Conservation (phyloP, 2,113 vertebrate species). For the Aythya baeri region DNA sequence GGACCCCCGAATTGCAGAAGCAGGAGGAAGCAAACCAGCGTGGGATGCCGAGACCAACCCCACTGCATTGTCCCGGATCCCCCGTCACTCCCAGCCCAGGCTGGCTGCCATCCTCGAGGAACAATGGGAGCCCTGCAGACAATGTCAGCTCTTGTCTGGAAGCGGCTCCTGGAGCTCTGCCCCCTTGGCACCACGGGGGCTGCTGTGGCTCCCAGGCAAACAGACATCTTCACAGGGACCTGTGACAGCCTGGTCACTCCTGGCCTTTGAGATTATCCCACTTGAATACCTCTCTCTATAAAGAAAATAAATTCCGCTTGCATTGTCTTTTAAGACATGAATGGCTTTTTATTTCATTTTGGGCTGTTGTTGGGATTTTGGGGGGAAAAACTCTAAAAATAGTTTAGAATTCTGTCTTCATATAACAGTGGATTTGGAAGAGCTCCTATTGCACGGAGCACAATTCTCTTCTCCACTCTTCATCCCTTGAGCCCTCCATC, state of each 20-base stretch:
- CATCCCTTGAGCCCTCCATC: neutral
- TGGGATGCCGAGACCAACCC: constrained; percentile 12
- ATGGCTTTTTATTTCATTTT: neutral
- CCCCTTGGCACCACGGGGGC: neutral
- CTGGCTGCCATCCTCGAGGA: neutral
- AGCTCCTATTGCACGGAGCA: neutral
- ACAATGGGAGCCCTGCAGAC: constrained; percentile 41
- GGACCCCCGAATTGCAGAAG: neutral
- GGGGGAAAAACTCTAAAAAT: neutral
- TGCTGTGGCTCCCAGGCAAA: constrained; percentile 4
- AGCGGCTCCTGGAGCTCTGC: neutral
- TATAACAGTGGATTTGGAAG: neutral
- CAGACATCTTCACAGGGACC: neutral
- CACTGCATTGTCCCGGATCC: constrained; percentile 34
- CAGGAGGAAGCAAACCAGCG: constrained; percentile 27
- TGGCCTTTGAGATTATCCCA: neutral
- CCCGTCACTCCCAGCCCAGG: neutral
- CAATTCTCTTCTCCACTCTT: neutral
- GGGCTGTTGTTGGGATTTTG: neutral
- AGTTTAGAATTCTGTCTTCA: neutral
- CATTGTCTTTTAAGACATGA: neutral
- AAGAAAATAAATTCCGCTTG: neutral
- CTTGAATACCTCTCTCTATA: neutral
- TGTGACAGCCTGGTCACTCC: neutral
- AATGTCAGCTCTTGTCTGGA: constrained; percentile 37